Conservation (phyloP, 2,113 vertebrate genomes). For the Eonycteris spelaea region DNA sequence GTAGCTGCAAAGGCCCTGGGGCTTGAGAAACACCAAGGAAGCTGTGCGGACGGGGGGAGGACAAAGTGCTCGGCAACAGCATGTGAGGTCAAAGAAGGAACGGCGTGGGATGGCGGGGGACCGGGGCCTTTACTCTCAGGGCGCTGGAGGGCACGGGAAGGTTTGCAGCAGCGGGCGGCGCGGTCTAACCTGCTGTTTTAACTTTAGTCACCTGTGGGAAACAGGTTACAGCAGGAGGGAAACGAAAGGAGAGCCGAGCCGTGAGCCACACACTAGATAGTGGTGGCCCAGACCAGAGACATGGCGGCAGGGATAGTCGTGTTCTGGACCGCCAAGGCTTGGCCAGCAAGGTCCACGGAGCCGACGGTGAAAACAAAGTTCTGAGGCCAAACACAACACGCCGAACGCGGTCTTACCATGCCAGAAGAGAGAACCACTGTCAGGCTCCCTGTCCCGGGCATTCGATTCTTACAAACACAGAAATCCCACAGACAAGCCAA, state of each 20-base stretch:
- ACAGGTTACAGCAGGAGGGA: not conserved
- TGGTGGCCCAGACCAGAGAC: fast-evolving
- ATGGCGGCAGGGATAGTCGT: too few species aligned
- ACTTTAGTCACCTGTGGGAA: not conserved
- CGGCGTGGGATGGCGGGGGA: fast-evolving
- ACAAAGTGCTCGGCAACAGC: fast-evolving
- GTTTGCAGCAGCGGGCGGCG: fast-evolving
- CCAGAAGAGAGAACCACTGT: not conserved
- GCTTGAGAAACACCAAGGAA: not conserved
- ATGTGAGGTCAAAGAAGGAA: not conserved
- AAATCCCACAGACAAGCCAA: not conserved
- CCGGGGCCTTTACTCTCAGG: fast-evolving
- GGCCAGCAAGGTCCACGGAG: not conserved
- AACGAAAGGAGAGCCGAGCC: not conserved
- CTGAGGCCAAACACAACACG: not conserved
- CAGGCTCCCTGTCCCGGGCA: not conserved
- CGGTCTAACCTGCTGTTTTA: fast-evolving
- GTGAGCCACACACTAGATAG: fast-evolving
- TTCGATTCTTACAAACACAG: not conserved
- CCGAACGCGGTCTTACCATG: not conserved
- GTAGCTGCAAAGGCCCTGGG: not conserved
- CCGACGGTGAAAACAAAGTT: not conserved
- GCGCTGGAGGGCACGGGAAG: not conserved
- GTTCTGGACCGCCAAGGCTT: too few species aligned
- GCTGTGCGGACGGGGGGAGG: not conserved